phyloP scores from a whole-genome alignment of 2,888 invertebrate species.

The Microplitis deprimator region DNA sequence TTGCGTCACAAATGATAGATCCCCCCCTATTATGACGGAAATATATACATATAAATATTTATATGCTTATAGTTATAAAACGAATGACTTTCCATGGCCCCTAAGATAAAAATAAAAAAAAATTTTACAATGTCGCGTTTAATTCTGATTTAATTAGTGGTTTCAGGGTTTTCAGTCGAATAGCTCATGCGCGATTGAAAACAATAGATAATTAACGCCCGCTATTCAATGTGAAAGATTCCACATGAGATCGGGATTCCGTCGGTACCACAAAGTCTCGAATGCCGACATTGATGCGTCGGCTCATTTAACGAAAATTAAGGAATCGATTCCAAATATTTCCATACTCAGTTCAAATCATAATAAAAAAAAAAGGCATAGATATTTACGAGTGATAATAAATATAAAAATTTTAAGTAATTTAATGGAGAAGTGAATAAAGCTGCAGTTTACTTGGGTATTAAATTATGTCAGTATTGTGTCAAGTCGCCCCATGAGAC shows the following conservation, averaged over 20 bases:
- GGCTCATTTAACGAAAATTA: too few species aligned
- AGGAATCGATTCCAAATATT: too few species aligned
- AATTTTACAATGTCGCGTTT: neutral
- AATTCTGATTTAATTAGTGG: too few species aligned
- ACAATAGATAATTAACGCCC: slow-evolving; percentile 67
- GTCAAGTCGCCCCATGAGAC: neutral
- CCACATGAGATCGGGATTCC: slow-evolving; percentile 25
- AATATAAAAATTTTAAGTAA: neutral
- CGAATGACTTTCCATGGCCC: too few species aligned
- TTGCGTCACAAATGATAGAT: too few species aligned
- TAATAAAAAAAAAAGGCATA: neutral
- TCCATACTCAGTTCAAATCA: too few species aligned
- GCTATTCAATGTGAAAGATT: slow-evolving; percentile 52
- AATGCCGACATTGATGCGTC: neutral
- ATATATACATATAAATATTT: too few species aligned
- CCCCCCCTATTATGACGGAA: too few species aligned
- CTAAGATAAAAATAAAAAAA: too few species aligned
- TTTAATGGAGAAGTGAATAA: neutral
- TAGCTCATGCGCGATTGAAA: slow-evolving; percentile 51
- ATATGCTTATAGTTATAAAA: too few species aligned
- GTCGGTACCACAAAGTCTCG: neutral
- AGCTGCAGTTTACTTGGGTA: neutral
- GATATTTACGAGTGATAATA: neutral
- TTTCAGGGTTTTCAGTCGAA: neutral
- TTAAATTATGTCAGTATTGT: neutral